A percentile compares a stretch with the other conserved stretches of the same genome.
Conservation (phyloP, 92 coral and sea anemone genomes). For the Porites rus region DNA sequence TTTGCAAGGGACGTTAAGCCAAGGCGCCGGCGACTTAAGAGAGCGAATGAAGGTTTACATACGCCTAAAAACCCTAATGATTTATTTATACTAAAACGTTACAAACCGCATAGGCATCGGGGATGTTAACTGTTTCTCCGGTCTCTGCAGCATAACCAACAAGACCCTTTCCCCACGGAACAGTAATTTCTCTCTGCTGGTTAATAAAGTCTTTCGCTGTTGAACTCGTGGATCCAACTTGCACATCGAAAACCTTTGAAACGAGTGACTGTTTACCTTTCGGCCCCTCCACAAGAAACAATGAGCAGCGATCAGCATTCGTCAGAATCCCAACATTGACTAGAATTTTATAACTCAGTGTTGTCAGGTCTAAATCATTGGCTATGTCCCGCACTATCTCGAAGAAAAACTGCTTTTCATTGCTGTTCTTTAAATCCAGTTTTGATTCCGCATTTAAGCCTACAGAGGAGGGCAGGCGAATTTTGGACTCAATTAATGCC, state of each 20-base stretch:
- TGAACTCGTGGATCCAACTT: constrained; percentile 82
- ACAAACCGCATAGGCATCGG: constrained; percentile 99
- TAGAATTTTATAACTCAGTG: constrained; percentile 97
- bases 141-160: constrained; percentile 99
- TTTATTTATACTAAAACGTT: constrained; percentile 83
- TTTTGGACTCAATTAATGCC: constrained; percentile 95
- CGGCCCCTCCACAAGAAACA: constrained; percentile 97
- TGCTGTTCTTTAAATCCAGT: constrained; percentile 91
- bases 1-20: constrained; percentile 53
- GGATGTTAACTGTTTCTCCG: constrained; percentile 98
- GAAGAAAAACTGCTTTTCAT: constrained; percentile 96
- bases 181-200: constrained; percentile 92
- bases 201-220: constrained; percentile 83
- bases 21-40: constrained; percentile 50
- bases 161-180: constrained; percentile 98
- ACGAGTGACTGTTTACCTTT: constrained; percentile 97
- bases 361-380: constrained; percentile 92
- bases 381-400: constrained; percentile 99
- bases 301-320: constrained; percentile 98
- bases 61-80: constrained; percentile 90
- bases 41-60: constrained; percentile 77
- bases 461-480: constrained; percentile 89
- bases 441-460: constrained; percentile 93
- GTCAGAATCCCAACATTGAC: constrained; percentile 99
- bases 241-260: constrained; percentile 98